Base-by-base conservation (phyloP, 2,113 vertebrate species). In the Eptatretus burgeri region DNA sequence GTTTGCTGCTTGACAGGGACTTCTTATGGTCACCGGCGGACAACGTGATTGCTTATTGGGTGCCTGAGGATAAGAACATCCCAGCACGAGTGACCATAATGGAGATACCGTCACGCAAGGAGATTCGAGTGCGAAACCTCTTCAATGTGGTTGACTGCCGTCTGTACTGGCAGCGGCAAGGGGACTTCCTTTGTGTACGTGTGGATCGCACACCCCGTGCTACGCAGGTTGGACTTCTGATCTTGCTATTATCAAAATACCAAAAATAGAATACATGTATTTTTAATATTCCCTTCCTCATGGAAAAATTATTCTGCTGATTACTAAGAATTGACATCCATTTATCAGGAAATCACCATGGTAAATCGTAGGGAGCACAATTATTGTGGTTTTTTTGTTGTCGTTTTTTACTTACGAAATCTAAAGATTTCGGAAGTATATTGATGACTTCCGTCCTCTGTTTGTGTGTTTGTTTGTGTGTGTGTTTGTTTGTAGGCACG, bases 11-110 rank as follows among this genome's bases (percentile, higher is more conserved):
- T 49, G 53, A 1, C 71, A 98, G 91, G 77, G 91, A 98, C 66
- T 98, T 98, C 71, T 98, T 87, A 0, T 98, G 91, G 91, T 98
- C 91, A 66, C 91, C 91, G 1, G 91, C 88, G 51, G 89, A 89
- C 71, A 95, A 98, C 74, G 87, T 98, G 73, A 83, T 94, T 69
- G 86, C 91, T 1, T 98, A 94, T 70, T 98, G 91, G 91, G 91
- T 98, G 17, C 91, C 89, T 1, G 91, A 98, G 71, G 89, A 98
- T 70, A 98, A 98, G 69, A 86, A 98, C 65, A 98, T 98, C 69
- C 91, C 91, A 14, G 91, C 89, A 50, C 80, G 91, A 68, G 89
- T 98, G 65, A 96, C 91, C 27, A 75, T 98, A 72, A 96, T 94
- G 91, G 88, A 95, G 74, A 69, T 98, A 64, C 91, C 91, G 13